These are phyloP conservation scores for Imbricaverruca yamaguchii DNA, from an alignment of 2,888 invertebrate species.

Conservation along the genomic window DNA sequence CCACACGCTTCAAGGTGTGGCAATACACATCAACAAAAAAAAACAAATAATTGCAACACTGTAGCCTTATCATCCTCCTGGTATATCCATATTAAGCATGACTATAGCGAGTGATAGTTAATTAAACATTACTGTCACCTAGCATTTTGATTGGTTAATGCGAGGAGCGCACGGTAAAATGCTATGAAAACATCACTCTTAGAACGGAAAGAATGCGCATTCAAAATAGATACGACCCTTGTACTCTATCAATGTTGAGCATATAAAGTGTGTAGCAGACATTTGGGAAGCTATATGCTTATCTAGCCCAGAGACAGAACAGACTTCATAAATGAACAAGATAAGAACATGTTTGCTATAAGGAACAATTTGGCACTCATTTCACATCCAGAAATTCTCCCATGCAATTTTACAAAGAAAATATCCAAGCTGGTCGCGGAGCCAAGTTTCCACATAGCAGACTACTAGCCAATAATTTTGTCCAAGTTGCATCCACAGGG, in stretches of 20 bases:
- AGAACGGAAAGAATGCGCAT: constrained; percentile 18
- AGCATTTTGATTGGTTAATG: constrained; percentile 19
- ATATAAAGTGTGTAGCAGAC: constrained; percentile 12
- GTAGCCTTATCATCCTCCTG: not conserved
- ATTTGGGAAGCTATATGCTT: not conserved
- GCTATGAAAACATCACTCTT: not conserved
- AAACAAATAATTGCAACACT: constrained; percentile 21
- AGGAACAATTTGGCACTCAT: constrained; percentile 10
- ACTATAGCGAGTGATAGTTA: constrained; percentile 12
- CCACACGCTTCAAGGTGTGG: not conserved
- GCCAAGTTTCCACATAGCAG: too few relatives aligned
- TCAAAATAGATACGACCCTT: constrained; percentile 14
- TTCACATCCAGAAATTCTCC: not conserved
- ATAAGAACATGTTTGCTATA: not conserved
- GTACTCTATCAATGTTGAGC: constrained; percentile 21
- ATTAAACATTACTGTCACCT: constrained; percentile 18
- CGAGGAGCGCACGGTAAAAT: not conserved
- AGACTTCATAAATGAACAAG: not conserved
- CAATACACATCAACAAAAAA: constrained; percentile 11
- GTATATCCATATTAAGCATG: constrained; percentile 14
- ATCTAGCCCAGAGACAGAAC: not conserved
- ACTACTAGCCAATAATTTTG: too few relatives aligned
- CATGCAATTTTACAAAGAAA: not conserved
- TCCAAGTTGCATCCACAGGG: not conserved
- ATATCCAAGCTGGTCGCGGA: too few relatives aligned